Base-by-base conservation (phyloP, 2,888 invertebrate species). In the Scaptomyza tumidula region DNA sequence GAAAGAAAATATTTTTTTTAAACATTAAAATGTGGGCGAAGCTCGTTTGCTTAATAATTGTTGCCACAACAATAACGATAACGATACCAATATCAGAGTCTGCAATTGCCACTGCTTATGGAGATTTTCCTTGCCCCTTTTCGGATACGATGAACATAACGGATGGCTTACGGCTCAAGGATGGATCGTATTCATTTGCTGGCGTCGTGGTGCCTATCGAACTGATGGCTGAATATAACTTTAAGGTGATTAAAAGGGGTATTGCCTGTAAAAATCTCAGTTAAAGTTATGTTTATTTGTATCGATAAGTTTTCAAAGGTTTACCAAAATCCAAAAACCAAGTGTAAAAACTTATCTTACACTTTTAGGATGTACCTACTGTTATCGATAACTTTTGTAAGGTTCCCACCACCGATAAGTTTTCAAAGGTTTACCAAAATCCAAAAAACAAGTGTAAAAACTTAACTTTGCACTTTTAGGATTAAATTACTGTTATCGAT, bases 81-180 rank as follows among this genome's bases (percentile, higher is more conserved):
- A 46, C 48, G 16, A 14, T 45, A 29, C 14, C 52, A 10, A 33
- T 16, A 10, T 3, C 45, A 6, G 14, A 48, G 39, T 6, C 37
- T 2, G 41, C 6, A n/a, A 29, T 33, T 24, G 46, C 54, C 19
- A 44, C 39, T 31, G 24, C 19, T 9, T 11, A 54, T 16, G 43
- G 62, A 1, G 46, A 65, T 3, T 82, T 74, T 29, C 91, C 91
- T 14, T 91, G 91, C 53, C 63, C 77, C n/a, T 90, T 79, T 50
- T 73, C 80, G 3, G 81, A 91, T 19, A 88, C 91, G 0, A 89
- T 91, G 0, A 90, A 92, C 60, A 86, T 92, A 31, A 90, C 90
- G 6, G 88, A 86, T 19, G 90, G 89, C 0, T 60, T 80, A 0
- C 80, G 82, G 2, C 73, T 90, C 10, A 74, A 80, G 44, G 89